These are phyloP conservation scores for Vombatus ursinus DNA, from an alignment of 2,113 vertebrate genomes.

Conservation along the genomic window DNA sequence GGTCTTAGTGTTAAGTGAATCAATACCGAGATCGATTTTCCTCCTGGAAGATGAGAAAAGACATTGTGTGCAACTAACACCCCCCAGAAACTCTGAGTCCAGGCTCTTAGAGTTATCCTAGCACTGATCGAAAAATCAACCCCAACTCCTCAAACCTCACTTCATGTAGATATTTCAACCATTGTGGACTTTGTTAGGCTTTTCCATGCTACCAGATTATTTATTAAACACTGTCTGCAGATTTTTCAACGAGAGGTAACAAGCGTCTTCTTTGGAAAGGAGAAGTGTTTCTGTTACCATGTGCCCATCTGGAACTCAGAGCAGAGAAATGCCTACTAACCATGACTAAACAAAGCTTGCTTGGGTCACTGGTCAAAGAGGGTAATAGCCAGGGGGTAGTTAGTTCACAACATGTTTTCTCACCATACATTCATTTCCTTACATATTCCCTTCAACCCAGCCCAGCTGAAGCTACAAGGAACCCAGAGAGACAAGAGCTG, in stretches of 20 bases:
- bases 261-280: background rate
- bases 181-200: background rate
- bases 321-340: background rate
- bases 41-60: background rate
- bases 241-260: background rate
- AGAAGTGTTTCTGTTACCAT: background rate
- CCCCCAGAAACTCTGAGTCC: slow-evolving; percentile 30
- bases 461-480: background rate
- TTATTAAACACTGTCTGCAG: background rate
- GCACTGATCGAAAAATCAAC: slow-evolving; percentile 26
- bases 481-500: background rate
- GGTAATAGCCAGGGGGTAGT: background rate
- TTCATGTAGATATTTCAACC: background rate
- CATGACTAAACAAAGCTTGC: background rate
- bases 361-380: background rate
- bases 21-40: slow-evolving; percentile 49
- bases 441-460: background rate
- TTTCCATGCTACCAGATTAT: background rate
- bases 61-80: slow-evolving; percentile 27
- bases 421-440: background rate
- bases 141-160: slow-evolving; percentile 17
- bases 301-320: slow-evolving; percentile 15
- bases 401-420: background rate
- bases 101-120: slow-evolving; percentile 29
- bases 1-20: slow-evolving; percentile 46